Base-by-base conservation (phyloP, 1,140 invertebrate species). In the Paramacrobiotus metropolitanus region DNA sequence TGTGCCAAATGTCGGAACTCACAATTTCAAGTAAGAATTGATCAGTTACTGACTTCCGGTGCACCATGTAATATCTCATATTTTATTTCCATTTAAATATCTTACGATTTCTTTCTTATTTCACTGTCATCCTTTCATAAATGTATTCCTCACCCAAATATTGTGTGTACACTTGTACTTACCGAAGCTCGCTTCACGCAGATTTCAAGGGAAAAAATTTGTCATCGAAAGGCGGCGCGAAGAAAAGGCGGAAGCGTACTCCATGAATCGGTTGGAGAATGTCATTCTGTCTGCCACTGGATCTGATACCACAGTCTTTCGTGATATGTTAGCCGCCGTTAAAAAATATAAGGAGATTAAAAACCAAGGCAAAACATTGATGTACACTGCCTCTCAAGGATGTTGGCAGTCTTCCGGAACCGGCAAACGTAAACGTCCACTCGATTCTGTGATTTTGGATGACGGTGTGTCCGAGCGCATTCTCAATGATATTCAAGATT, bases 371-470 rank as follows among this genome's bases (percentile, higher is more conserved):
- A 74, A 71, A 31, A 75, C 77, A 15, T 68, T 77, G 2, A 74
- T 78, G 67, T 79, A 78, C 65, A 75, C 70, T 48, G 73, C 75
- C 1, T 66, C 71, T 59, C 76, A 75, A 21, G 63, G 70, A 30
- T 72, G 76, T 61, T 72, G 71, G 70, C 60, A 60, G 4, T 44
- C 63, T 60, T 73, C 76, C 63, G 77, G 77, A 18, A 70, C 72
- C 62, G 75, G 76, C 3, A 65, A 74, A 62, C 68, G 68, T 28
- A 76, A 76, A 66, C 62, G 77, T 59, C 73, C 75, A 21, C 59
- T 79, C 2, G 65, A 67, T 24, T 77, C 77, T 21, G 76, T 79
- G 30, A 66, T 79, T 60, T 65, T 79, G 45, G 75, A 76, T 44
- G 65, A 67, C 59, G 69, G 68, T 2, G 64, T 78, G n/a, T 68